Percentiles rank a stretch among this genome's conserved stretches.
Conservation (phyloP, 2,797 vertebrate genomes). For the Eptatretus atami region DNA sequence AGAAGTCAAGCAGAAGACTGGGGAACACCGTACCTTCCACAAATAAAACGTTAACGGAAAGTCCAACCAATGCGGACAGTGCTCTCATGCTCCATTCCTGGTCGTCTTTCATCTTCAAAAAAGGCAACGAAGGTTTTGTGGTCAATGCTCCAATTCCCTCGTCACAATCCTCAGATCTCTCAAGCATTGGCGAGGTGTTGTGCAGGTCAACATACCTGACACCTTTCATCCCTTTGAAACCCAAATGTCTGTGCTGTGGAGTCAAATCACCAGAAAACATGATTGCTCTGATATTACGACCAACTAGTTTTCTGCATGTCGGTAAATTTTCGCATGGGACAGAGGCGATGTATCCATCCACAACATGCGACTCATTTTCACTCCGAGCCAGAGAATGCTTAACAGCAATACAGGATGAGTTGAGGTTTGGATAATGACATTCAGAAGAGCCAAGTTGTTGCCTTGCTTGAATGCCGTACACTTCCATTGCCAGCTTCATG, state of each 20-base stretch:
- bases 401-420: background rate
- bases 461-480: background rate
- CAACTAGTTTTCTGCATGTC: background rate
- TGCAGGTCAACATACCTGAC: too few relatives aligned
- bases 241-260: background rate
- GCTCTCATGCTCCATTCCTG: too few relatives aligned
- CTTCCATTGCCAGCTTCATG: constrained; percentile 3
- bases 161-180: too few relatives aligned
- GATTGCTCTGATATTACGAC: background rate
- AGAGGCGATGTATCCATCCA: background rate
- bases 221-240: background rate
- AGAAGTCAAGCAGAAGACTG: too few relatives aligned
- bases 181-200: too few relatives aligned
- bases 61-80: too few relatives aligned
- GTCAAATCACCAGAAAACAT: background rate
- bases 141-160: too few relatives aligned
- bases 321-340: background rate
- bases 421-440: background rate
- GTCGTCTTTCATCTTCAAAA: too few relatives aligned
- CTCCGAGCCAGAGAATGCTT: background rate
- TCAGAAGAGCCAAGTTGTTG: background rate
- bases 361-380: constrained; percentile 1
- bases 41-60: too few relatives aligned
- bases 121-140: too few relatives aligned
- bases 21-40: too few relatives aligned